phyloP scores from a whole-genome alignment of 1,140 invertebrate species.

The Euura saliciscinereae region DNA sequence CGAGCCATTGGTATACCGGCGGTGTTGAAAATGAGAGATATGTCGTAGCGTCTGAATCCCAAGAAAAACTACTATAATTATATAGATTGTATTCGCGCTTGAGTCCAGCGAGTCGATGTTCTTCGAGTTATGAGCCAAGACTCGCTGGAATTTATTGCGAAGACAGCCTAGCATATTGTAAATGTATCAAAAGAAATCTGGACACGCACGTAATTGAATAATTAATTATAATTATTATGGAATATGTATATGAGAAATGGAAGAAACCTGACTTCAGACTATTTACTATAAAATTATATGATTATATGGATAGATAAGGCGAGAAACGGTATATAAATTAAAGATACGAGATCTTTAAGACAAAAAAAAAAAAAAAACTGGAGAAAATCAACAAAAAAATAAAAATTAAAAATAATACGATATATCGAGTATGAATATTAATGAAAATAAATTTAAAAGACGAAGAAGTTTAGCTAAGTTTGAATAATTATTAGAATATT shows the following conservation, averaged over 20 bases:
- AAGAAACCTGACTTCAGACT: conserved; percentile 1
- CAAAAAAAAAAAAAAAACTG: background rate
- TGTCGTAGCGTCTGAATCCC: too few species aligned
- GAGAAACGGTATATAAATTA: background rate
- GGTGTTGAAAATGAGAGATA: too few species aligned
- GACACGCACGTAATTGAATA: background rate
- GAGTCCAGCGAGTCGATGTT: background rate
- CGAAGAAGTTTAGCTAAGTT: background rate
- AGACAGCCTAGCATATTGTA: background rate
- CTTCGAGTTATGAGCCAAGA: background rate
- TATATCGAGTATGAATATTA: background rate
- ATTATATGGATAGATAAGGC: background rate
- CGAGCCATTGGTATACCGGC: too few species aligned
- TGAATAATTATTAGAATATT: background rate
- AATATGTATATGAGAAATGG: background rate
- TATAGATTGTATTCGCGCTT: background rate
- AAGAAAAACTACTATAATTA: background rate
- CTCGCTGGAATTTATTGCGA: background rate
- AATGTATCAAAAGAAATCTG: background rate
- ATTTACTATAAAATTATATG: background rate
- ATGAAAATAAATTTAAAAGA: too few species aligned
- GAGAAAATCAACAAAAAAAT: background rate
- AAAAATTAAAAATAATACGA: background rate
- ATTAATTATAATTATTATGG: background rate
- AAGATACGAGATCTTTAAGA: background rate